These are phyloP conservation scores for Chiloscyllium plagiosum DNA, from an alignment of 2,113 vertebrate genomes.

Conservation along the genomic window DNA sequence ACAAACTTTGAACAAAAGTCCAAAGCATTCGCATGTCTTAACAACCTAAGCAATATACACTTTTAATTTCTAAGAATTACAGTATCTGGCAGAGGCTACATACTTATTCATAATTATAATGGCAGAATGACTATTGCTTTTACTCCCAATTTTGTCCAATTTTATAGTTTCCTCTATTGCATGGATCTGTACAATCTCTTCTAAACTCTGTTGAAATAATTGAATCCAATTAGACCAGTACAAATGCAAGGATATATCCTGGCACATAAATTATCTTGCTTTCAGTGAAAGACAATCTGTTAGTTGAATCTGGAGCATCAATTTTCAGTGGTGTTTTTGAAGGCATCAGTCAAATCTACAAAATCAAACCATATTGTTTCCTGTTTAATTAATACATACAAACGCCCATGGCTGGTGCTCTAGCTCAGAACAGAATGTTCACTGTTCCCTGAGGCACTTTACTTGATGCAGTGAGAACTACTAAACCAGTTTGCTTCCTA, in stretches of 20 bases:
- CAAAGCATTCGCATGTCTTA: background rate
- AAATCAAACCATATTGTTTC: slow-evolving; percentile 32
- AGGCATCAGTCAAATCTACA: slow-evolving; percentile 32
- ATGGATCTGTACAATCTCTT: background rate
- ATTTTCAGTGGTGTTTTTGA: slow-evolving; percentile 21
- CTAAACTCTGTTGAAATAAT: slow-evolving; percentile 14
- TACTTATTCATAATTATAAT: background rate
- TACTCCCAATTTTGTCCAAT: background rate
- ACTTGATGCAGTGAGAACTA: slow-evolving; percentile 1
- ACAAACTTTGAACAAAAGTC: background rate
- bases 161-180: background rate
- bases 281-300: slow-evolving; percentile 21
- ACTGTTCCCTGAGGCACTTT: background rate
- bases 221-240: background rate
- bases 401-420: background rate
- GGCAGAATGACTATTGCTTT: slow-evolving; percentile 19
- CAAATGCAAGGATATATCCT: slow-evolving; percentile 31
- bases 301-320: slow-evolving; percentile 9
- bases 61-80: background rate
- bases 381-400: slow-evolving; percentile 31
- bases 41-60: background rate
- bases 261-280: slow-evolving; percentile 13
- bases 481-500: background rate
- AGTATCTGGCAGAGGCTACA: background rate
- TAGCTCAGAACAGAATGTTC: slow-evolving; percentile 17